Evolutionary conservation across 1,140 invertebrate species (phyloP), one percentile per base, ranked within the genome.

Genomic region (Caerostris extrusa): DNA sequence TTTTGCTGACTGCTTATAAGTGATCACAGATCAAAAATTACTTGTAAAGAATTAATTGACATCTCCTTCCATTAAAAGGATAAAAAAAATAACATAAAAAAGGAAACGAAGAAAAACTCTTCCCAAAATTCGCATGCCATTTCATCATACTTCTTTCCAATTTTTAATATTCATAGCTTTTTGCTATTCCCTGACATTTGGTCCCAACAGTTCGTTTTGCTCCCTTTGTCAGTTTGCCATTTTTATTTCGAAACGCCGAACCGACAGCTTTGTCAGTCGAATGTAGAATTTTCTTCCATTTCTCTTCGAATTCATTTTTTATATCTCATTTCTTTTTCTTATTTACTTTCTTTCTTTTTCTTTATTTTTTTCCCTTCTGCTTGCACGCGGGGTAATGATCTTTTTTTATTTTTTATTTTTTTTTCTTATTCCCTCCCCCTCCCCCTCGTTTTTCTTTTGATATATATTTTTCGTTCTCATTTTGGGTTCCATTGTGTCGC

Each of bases 261-360:
- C 92, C 61, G 92, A 93, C 92, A 93, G 92, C 92, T 93, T 93
- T 93, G 92, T 93, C 92, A 93, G 87, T 86, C 69, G 71, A 93
- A 93, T 88, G 85, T 93, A 77, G 92, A 93, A 93, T 93, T 93
- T 93, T 93, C 92, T 93, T 93, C 92, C 92, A 93, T 93, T 93
- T 93, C 92, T 93, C 92, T 89, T 93, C 92, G 92, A 93, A 93
- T 93, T 89, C 85, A 93, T 93, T 93, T 93, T 93, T 93, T 93
- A 93, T 93, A 93, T 93, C 85, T 93, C 91, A 86, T 86, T 92
- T 82, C 92, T 77, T 57, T 64, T 55, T 77, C 60, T 53, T 57
- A 58, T 93, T 86, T 86, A 14, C 55, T 91, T 34, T 50, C 61
- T 60, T 17, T 71, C 85, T 17, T 71, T 93, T 87, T 93, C 19